Evolutionary conservation across 2,888 invertebrate genomes (phyloP), one percentile per base, ranked within the genome.

Genomic region (Drosophila affinis): DNA sequence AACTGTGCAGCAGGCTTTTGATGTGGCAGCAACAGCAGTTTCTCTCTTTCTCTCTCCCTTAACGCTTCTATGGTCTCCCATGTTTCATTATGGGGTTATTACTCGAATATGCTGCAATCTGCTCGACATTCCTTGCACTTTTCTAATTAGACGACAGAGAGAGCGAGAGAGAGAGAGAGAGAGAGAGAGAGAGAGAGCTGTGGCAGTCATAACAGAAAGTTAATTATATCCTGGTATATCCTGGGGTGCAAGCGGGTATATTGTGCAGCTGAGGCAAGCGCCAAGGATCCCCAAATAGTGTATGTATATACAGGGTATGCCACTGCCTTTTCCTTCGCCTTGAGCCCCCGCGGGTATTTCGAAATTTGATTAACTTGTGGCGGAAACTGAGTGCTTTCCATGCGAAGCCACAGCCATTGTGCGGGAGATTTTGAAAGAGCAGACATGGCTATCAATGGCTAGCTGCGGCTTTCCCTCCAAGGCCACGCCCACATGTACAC

Each of bases 171-270:
- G 47, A 21, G 9, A 1, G 44, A 14, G 9, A n/a, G 39, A 17
- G 14, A 17, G n/a, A 21, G 47, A 21, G 56, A 69, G 21, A 21
- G 21, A 3, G 21, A 75, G 84, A 18, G 18, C 18, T 18, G 18
- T 56, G 39, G 56, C 70, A 75, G 84, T 80, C 84, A 84, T 81
- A 82, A 87, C 84, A 82, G 77, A 84, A 82, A 82, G 77, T 85
- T 83, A 83, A 83, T 83, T 87, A 85, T 87, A 79, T 83, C 87
- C 85, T 85, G 77, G 87, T 75, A 48, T 32, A 27, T 10, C n/a
- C 3, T n/a, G 27, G 18, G 17, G 9, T 29, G 29, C 29, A 29
- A 7, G 2, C 29, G 29, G 29, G 29, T 29, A 29, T 29, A 9
- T 29, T 29, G 29, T 29, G 24, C 24, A 5, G 5, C 24, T 5